phyloP scores from a whole-genome alignment of 2,113 vertebrate species.

The Gorsachius goisagi region DNA sequence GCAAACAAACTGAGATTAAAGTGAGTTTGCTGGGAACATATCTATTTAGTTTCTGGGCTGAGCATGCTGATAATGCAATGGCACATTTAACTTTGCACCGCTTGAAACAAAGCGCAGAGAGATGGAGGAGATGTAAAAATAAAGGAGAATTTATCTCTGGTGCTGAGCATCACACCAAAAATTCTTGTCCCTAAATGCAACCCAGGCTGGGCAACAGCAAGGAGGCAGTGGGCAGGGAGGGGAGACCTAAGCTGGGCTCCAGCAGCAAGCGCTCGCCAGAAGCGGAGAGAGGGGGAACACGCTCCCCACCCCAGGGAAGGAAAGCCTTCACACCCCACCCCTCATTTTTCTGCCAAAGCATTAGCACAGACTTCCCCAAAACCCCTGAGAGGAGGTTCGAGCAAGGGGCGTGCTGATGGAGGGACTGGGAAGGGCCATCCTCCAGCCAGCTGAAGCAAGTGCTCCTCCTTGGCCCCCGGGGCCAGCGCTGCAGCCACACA shows the following conservation, averaged over 20 bases:
- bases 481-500: neutral
- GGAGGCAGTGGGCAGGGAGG: neutral
- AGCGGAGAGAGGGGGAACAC: neutral
- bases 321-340: neutral
- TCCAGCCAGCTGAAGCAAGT: neutral
- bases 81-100: neutral
- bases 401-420: neutral
- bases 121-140: neutral
- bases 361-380: neutral
- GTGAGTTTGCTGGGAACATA: slow-evolving; percentile 11
- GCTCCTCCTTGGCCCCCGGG: neutral
- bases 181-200: neutral
- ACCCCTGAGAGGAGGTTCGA: neutral
- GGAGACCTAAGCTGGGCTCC: rapidly evolving
- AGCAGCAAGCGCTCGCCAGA: neutral
- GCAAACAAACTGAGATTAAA: slow-evolving; percentile 41
- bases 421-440: neutral
- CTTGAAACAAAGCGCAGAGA: neutral
- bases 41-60: slow-evolving; percentile 11
- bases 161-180: neutral
- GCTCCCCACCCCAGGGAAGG: too few species aligned
- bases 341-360: neutral
- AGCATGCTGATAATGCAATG: neutral
- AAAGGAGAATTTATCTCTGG: neutral
- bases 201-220: neutral